Percentiles rank a stretch among this genome's conserved stretches.
phyloP scores from a whole-genome alignment of 2,797 vertebrate genomes.

The Tokudaia muenninki region DNA sequence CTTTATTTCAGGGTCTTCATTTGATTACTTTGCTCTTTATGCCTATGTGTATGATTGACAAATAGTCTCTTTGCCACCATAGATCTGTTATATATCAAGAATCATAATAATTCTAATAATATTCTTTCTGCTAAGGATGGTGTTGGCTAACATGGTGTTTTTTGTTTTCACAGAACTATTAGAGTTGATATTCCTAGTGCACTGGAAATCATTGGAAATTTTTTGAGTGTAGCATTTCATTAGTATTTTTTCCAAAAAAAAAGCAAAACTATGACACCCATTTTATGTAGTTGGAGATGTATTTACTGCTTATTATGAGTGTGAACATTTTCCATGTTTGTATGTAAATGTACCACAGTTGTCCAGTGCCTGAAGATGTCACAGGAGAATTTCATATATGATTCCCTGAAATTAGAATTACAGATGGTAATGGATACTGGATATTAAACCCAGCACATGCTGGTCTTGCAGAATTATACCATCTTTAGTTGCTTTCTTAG shows the following conservation, averaged over 20 bases:
- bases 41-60: background rate
- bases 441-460: background rate
- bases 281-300: background rate
- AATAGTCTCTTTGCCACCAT: background rate
- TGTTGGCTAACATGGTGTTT: too few relatives aligned
- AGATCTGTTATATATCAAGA: background rate
- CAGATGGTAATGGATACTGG: background rate
- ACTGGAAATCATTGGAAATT: background rate
- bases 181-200: background rate
- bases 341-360: background rate
- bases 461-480: background rate
- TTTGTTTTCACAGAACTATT: background rate
- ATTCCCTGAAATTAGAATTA: background rate
- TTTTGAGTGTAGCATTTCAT: background rate
- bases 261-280: background rate
- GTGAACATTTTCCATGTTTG: background rate
- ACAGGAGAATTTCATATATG: too few relatives aligned
- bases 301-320: background rate
- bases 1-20: background rate
- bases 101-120: background rate
- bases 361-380: too few relatives aligned
- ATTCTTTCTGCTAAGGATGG: background rate
- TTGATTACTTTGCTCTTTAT: background rate
- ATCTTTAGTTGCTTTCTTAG: background rate
- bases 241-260: background rate